phyloP scores from a whole-genome alignment of 2,113 vertebrate species.

The Poeciliopsis prolifica region DNA sequence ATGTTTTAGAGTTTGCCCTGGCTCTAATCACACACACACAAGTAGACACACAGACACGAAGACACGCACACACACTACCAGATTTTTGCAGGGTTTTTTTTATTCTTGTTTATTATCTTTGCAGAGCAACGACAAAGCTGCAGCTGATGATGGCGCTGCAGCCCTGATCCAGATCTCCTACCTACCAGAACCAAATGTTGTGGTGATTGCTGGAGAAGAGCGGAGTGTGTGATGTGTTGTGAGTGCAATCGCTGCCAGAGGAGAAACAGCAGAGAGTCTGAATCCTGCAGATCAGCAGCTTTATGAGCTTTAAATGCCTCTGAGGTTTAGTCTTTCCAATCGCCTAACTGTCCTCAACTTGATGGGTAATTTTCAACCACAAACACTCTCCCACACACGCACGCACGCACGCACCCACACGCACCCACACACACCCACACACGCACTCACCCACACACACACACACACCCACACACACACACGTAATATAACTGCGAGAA shows the following conservation, averaged over 20 bases:
- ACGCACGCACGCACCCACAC: too few species aligned
- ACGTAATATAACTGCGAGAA: too few species aligned
- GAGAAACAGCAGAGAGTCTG: conserved; percentile 52
- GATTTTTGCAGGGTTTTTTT: conserved; percentile 76
- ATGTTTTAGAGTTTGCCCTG: conserved; percentile 74
- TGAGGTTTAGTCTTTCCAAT: conserved; percentile 35
- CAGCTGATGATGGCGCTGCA: conserved; percentile 30
- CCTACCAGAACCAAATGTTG: conserved; percentile 48
- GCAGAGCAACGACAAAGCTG: conserved; percentile 65
- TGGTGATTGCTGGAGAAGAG: background rate
- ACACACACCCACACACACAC: too few species aligned
- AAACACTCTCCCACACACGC: background rate
- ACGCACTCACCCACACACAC: too few species aligned
- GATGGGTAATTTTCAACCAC: conserved; percentile 48
- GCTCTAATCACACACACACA: conserved; percentile 76
- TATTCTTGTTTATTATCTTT: conserved; percentile 81
- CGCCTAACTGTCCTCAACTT: conserved; percentile 25
- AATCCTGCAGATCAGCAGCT: conserved; percentile 55
- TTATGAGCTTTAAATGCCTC: conserved; percentile 72
- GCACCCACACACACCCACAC: background rate
- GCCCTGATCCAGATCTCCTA: conserved; percentile 10
- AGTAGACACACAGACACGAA: conserved; percentile 48
- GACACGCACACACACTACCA: conserved; percentile 57
- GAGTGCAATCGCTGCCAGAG: conserved; percentile 70
- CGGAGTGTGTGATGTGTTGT: background rate